Conservation (phyloP, 2,113 vertebrate species). For the Psettodes erumei region DNA sequence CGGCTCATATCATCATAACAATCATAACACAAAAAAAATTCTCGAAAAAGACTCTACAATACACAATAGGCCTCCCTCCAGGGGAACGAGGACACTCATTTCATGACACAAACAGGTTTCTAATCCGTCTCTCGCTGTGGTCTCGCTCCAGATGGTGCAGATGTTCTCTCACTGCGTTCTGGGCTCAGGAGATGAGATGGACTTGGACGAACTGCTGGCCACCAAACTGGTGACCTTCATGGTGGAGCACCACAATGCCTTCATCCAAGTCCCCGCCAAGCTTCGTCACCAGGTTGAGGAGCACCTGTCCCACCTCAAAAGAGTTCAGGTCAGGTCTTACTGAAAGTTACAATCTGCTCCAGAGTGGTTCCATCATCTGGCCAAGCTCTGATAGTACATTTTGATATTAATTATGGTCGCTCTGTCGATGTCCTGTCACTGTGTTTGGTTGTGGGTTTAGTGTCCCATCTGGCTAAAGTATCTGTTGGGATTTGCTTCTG, state of each 20-base stretch:
- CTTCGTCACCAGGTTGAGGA: slow-evolving; percentile 72
- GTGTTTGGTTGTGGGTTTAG: background rate
- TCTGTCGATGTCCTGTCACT: too few species aligned
- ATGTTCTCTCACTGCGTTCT: slow-evolving; percentile 74
- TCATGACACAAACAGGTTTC: background rate
- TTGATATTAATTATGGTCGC: slow-evolving; percentile 8
- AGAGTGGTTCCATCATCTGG: slow-evolving; percentile 1
- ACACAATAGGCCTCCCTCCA: background rate
- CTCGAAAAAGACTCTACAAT: too few species aligned
- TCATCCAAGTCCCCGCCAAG: slow-evolving; percentile 69
- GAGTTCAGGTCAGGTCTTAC: slow-evolving; percentile 67
- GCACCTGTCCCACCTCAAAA: slow-evolving; percentile 75
- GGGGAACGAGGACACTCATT: background rate
- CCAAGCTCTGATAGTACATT: background rate
- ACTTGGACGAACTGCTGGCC: slow-evolving; percentile 75
- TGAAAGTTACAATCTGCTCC: background rate
- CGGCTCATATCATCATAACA: too few species aligned
- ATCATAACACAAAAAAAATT: background rate
- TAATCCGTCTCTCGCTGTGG: background rate
- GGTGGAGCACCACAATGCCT: slow-evolving; percentile 70
- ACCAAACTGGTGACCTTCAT: slow-evolving; percentile 77
- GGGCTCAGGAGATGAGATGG: slow-evolving; percentile 75
- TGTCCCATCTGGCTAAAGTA: background rate
- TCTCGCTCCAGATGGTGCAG: slow-evolving; percentile 71
- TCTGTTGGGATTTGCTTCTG: background rate